Evolutionary conservation across 2,113 vertebrate genomes (phyloP), one percentile per base, ranked within the genome.

Genomic region (Pandion haliaetus): DNA sequence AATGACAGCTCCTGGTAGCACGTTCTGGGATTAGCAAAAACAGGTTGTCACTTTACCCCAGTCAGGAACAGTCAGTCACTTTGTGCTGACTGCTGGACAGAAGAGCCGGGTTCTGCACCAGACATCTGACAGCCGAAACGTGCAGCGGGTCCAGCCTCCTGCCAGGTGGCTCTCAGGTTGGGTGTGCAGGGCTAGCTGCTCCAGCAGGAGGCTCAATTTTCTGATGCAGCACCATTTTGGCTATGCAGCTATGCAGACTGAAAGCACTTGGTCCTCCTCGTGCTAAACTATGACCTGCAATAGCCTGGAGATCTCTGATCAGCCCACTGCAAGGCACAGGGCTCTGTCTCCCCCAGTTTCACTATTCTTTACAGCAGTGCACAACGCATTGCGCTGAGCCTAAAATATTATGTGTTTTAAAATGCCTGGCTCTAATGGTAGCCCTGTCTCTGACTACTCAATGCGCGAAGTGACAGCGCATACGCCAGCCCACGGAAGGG

Each of bases 1-100:
- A 89, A 85, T 95, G 94, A 95, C 96, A 97, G 88, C 86, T 96
- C 66, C 81, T 66, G 77, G 93, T 95, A 93, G 95, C 96, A 94
- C 71, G 40, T 95, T 93, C 93, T 69, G 95, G 91, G 91, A 95
- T 94, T 72, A 97, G 78, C 84, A 96, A 45, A 83, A 96, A 78
- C 89, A 94, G 93, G 89, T 95, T 97, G 91, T 95, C 89, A 91
- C 62, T 95, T 82, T 50, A 82, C 70, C 81, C 93, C 62, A 82
- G 91, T 55, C 45, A 66, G 77, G 86, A 89, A 36, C 77, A 91
- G 74, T 45, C 94, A 67, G 84, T 65, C 12, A 2, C 82, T 52
- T 19, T 17, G 74, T 50, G 87, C 71, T 4, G 58, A 61, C 90
- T 13, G 63, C 93, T 70, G 92, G 95, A 9, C 93, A 62, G 92